Evolutionary conservation across 2,888 invertebrate genomes (phyloP), one percentile per base, ranked within the genome.

Genomic region (Lissonota sp.): DNA sequence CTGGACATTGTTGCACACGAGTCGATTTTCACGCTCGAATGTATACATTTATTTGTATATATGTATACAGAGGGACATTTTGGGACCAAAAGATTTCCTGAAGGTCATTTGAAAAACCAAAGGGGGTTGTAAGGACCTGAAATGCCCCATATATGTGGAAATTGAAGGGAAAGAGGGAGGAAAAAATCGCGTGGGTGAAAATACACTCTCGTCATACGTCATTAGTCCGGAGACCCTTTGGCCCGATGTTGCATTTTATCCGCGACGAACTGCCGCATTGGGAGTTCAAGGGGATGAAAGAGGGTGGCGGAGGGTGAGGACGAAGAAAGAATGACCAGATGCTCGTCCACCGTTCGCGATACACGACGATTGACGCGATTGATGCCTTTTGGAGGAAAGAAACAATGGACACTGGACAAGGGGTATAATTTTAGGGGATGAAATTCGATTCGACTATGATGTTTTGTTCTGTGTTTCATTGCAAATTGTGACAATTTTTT

Each of bases 131-230:
- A 26, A 1, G 26, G 26, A 26, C 26, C 26, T 26, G 26, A 26
- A 26, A 26, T 26, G 26, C 26, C 26, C 26, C 26, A 26, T 26
- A 26, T 26, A 26, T 26, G 26, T 26, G 26, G 83, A 85, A 85
- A 84, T 79, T 79, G 75, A 81, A 26, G 26, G 26, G 26, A 3
- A 3, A 26, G 66, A 69, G 40, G 51, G 14, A 57, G 70, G 49
- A 51, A 67, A 66, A 58, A 75, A 66, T 12, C 84, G 86, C 86
- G 84, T 84, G 87, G 84, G 86, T 86, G 86, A 85, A 86, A 26
- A 26, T 85, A 84, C 40, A 49, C 69, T 77, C 12, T 83, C 88
- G 90, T 90, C 88, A 91, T 91, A 91, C 88, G 89, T 91, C 92
- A 92, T 92, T 92, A 92, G 90, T 88, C 86, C 87, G 86, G 85